Evolutionary conservation across 2,113 vertebrate genomes (phyloP).

Genomic region (Hiodon tergisus): DNA sequence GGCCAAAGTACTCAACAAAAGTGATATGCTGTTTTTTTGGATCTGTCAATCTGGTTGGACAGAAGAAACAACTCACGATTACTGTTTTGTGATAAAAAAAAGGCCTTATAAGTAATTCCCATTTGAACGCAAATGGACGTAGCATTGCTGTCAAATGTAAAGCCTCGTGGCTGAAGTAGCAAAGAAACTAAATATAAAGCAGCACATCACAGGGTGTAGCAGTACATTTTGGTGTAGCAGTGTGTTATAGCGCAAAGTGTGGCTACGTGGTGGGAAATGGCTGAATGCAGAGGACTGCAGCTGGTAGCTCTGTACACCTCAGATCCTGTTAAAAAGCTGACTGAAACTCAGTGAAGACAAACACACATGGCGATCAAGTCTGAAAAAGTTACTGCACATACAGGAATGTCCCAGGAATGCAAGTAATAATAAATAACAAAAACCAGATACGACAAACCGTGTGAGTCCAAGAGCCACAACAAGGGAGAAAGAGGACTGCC

Average conservation of each 20-base stretch:
- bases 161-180: background rate
- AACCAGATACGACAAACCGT: too few relatives aligned
- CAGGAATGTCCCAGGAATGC: too few relatives aligned
- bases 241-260: background rate
- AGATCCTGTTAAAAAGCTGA: constrained; percentile 7
- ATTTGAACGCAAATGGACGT: background rate
- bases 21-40: background rate
- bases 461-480: too few relatives aligned
- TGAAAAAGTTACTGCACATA: too few relatives aligned
- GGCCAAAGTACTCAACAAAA: background rate
- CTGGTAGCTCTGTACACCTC: background rate
- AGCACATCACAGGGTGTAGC: background rate
- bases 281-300: background rate
- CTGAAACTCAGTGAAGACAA: background rate
- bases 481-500: too few relatives aligned
- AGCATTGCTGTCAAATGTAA: background rate
- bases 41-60: background rate
- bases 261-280: too few relatives aligned
- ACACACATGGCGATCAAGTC: background rate
- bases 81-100: too few relatives aligned
- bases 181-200: background rate
- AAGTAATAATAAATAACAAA: too few relatives aligned
- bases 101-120: background rate
- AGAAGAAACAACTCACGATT: too few relatives aligned
- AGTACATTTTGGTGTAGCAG: background rate